phyloP scores from a whole-genome alignment of 2,797 vertebrate species.

The Pitangus sulphuratus region DNA sequence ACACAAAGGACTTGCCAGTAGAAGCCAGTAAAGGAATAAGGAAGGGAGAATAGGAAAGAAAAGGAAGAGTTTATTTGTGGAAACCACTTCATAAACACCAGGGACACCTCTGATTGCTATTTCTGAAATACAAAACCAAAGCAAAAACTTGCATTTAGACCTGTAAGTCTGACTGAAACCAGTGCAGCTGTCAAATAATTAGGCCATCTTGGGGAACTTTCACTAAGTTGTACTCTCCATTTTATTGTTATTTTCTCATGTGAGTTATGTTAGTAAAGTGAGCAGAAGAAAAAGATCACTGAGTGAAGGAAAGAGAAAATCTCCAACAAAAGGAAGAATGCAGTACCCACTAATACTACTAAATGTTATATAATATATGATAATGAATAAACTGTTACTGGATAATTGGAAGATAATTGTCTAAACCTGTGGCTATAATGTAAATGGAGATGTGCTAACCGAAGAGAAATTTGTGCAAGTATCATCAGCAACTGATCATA shows the following conservation, averaged over 20 bases:
- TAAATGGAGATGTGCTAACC: background rate
- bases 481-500: background rate
- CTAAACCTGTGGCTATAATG: background rate
- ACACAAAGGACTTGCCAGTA: background rate
- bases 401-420: background rate
- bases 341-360: background rate
- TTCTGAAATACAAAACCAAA: background rate
- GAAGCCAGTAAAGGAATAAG: background rate
- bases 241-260: background rate
- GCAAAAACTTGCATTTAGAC: background rate
- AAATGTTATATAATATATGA: background rate
- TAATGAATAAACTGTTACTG: background rate
- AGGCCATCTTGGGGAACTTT: background rate
- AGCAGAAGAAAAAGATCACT: background rate
- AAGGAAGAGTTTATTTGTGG: background rate
- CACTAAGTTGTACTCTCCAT: background rate
- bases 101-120: background rate
- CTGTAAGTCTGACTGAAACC: background rate
- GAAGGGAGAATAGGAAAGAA: background rate
- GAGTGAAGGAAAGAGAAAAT: background rate
- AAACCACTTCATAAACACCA: background rate
- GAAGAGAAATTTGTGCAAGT: background rate
- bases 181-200: background rate
- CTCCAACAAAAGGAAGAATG: background rate
- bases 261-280: background rate